Evolutionary conservation across 2,888 invertebrate species (phyloP), one percentile per base, ranked within the genome.

Genomic region (Teleiodes luculella): DNA sequence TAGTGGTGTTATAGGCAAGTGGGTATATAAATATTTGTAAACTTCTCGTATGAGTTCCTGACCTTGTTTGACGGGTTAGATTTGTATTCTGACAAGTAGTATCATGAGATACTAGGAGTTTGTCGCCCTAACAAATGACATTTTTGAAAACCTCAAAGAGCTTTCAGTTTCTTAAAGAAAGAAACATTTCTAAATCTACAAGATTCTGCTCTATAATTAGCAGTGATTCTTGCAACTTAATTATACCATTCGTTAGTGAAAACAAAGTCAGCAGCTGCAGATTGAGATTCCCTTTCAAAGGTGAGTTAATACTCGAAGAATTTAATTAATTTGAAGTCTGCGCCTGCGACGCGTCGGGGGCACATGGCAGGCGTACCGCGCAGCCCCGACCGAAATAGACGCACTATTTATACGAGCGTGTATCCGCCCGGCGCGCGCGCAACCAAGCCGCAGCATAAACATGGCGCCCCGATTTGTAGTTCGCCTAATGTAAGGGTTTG

Each of bases 381-480:
- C 77, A 74, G 76, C 76, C 75, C 74, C 69, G 78, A 79, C 84
- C 57, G 74, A 88, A 88, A 88, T 89, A 89, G 85, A 80, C 67
- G 70, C 69, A 78, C 83, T 89, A 88, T 86, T 86, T 86, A 86
- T 87, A 86, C 67, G 69, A 66, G 68, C 70, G 75, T 78, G 83
- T 84, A 87, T 87, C 87, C 87, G 87, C 78, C 74, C 74, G 66
- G 80, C 81, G 84, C 84, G 79, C 82, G 86, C 84, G 83, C 78
- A 74, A 61, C 64, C 71, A 66, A 66, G 68, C 71, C 65, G 66
- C 68, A 67, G 59, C 67, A 64, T 70, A 65, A 72, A 77, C 70
- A 72, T 70, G 79, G 76, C 77, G 72, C 74, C 76, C 66, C 58
- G 20, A 41, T 51, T 51, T 51, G 51, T 51, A 60, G 60, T 60